Conservation (phyloP, 1,140 invertebrate genomes). For the Papilio polytes region DNA sequence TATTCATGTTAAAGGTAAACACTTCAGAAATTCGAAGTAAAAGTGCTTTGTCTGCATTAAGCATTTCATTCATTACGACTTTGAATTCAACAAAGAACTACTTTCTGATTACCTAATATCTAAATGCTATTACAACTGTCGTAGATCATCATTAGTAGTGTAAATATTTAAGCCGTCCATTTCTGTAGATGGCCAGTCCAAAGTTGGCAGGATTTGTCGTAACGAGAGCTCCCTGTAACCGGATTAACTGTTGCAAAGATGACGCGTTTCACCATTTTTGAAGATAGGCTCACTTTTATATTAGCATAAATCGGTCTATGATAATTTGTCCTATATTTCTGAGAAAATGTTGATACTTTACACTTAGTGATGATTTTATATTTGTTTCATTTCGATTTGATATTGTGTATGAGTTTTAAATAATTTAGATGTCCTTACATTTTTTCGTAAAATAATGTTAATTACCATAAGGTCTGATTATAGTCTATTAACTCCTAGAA, state of each 20-base stretch:
- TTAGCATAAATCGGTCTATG: slow-evolving; percentile 13
- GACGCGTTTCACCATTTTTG: slow-evolving; percentile 15
- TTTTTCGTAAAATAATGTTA: no score
- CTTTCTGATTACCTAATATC: no score
- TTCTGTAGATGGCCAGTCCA: not conserved
- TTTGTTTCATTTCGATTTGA: no score
- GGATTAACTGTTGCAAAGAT: slow-evolving; percentile 16
- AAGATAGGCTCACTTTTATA: slow-evolving; percentile 11
- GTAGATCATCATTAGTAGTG: not conserved
- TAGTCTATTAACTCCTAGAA: not conserved
- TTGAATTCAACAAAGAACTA: no score
- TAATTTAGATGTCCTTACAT: no score
- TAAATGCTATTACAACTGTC: not conserved
- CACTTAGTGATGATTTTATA: slow-evolving; percentile 21
- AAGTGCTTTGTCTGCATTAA: not conserved
- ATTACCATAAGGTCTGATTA: no score
- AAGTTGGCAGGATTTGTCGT: slow-evolving; percentile 17
- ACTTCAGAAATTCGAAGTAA: not conserved
- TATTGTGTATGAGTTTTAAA: no score
- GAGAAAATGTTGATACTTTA: slow-evolving; percentile 1
- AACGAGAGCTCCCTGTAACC: not conserved
- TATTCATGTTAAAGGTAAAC: not conserved
- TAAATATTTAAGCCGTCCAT: slow-evolving; percentile 5
- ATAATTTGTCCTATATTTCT: slow-evolving; percentile 32
- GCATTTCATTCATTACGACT: not conserved